These are phyloP conservation scores for Choreutis nemorana DNA, from an alignment of 2,888 invertebrate genomes.

Conservation along the genomic window DNA sequence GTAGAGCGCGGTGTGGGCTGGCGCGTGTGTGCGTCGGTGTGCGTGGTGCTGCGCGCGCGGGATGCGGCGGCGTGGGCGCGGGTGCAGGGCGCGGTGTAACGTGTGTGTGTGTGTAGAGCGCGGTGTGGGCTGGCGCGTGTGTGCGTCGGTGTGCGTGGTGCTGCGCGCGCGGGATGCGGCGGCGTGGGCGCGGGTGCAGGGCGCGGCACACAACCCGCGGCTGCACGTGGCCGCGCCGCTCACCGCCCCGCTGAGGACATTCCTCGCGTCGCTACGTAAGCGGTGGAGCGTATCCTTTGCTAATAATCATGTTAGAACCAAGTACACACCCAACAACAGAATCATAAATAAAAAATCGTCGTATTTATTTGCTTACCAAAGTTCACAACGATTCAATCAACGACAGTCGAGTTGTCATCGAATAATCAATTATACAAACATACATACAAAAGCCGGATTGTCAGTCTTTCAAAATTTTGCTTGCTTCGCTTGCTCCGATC, in stretches of 20 bases:
- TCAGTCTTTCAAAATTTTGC: too few relatives aligned
- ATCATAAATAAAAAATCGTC: too few relatives aligned
- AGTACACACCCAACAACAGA: too few relatives aligned
- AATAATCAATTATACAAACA: too few relatives aligned
- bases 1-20: slow-evolving; percentile 75
- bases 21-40: slow-evolving; percentile 80
- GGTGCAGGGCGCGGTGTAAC: slow-evolving; percentile 87
- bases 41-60: slow-evolving; percentile 78
- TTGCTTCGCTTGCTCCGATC: too few relatives aligned
- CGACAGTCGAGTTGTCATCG: too few relatives aligned
- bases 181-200: slow-evolving; percentile 87
- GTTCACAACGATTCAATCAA: too few relatives aligned
- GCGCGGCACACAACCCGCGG: slow-evolving; percentile 89
- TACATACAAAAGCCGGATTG: too few relatives aligned
- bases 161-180: slow-evolving; percentile 79
- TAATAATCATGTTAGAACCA: not conserved
- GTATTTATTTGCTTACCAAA: too few relatives aligned
- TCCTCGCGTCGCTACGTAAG: slow-evolving; percentile 75
- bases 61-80: slow-evolving; percentile 82
- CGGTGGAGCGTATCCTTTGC: slow-evolving; percentile 79
- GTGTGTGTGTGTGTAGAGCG: slow-evolving; percentile 67
- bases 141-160: slow-evolving; percentile 77
- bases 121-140: slow-evolving; percentile 78
- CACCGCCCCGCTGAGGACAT: slow-evolving; percentile 74
- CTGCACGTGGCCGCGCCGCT: slow-evolving; percentile 76